phyloP scores from a whole-genome alignment of 2,888 invertebrate genomes.

The Bembecia ichneumoniformis region DNA sequence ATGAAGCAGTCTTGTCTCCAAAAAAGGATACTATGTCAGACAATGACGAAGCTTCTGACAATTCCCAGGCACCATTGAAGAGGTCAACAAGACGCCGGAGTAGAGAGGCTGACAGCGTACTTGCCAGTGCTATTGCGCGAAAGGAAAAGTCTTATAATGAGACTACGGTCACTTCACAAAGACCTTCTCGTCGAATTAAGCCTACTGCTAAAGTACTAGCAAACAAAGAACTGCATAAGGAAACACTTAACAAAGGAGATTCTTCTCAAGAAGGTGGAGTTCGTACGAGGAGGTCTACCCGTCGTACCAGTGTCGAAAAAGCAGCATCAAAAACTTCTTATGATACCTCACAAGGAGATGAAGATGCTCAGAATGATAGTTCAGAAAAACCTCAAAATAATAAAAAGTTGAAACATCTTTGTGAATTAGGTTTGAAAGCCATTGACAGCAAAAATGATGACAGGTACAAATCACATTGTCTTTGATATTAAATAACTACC shows the following conservation, averaged over 20 bases:
- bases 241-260: conserved; percentile 58
- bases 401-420: conserved; percentile 71
- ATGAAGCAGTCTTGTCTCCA: conserved; percentile 30
- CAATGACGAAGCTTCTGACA: conserved; percentile 48
- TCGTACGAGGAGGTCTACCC: conserved; percentile 42
- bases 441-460: conserved; percentile 23
- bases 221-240: conserved; percentile 74
- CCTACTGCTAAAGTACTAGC: conserved; percentile 78
- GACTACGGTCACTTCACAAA: conserved; percentile 34
- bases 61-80: conserved; percentile 61
- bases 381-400: conserved; percentile 45
- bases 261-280: conserved; percentile 50
- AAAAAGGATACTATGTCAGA: conserved; percentile 47
- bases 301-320: conserved; percentile 23
- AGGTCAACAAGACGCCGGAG: conserved; percentile 76
- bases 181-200: conserved; percentile 71
- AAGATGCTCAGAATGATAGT: conserved; percentile 7
- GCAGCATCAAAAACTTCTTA: conserved; percentile 7
- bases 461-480: conserved; percentile 15
- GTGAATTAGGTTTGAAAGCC: conserved; percentile 66
- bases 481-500: too few relatives aligned
- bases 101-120: conserved; percentile 75
- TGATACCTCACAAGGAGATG: conserved; percentile 1
- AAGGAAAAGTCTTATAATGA: conserved; percentile 80
- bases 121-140: conserved; percentile 80